Percentiles rank a stretch among this genome's conserved stretches.
Evolutionary conservation across 2,797 vertebrate species (phyloP).

Genomic region (Crocidura indochinensis): DNA sequence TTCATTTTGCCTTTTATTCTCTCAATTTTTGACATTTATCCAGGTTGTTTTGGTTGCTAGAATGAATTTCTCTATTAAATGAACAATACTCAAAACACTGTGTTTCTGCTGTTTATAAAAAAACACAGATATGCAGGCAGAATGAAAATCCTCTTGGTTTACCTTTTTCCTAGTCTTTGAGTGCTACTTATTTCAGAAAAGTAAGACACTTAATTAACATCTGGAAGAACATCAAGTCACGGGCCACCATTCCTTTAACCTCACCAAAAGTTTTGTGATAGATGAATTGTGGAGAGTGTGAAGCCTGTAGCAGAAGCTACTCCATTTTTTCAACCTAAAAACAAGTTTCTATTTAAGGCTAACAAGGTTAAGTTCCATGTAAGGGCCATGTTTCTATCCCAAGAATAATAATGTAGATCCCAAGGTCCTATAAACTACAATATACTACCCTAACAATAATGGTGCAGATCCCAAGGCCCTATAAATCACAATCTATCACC

Average conservation of each 20-base stretch:
- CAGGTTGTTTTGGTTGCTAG: background rate
- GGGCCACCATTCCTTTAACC: background rate
- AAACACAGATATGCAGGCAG: background rate
- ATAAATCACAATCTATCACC: too few relatives aligned
- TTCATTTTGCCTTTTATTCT: background rate
- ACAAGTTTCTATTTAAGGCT: too few relatives aligned
- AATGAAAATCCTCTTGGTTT: background rate
- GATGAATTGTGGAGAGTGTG: background rate
- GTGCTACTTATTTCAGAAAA: background rate
- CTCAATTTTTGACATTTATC: background rate
- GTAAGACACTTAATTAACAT: background rate
- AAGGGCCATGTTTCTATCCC: too few relatives aligned
- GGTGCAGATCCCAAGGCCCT: too few relatives aligned
- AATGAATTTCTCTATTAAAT: background rate
- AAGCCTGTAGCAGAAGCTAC: too few relatives aligned
- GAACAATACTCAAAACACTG: background rate
- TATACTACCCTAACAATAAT: too few relatives aligned
- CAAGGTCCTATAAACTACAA: too few relatives aligned
- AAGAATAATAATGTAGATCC: too few relatives aligned
- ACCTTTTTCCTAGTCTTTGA: background rate
- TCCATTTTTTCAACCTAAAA: too few relatives aligned
- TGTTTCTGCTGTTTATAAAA: background rate
- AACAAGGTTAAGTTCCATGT: too few relatives aligned
- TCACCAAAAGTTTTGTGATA: background rate
- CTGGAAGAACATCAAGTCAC: background rate